Conservation (phyloP, 2,113 vertebrate species). For the Corythornis madagascariensis region DNA sequence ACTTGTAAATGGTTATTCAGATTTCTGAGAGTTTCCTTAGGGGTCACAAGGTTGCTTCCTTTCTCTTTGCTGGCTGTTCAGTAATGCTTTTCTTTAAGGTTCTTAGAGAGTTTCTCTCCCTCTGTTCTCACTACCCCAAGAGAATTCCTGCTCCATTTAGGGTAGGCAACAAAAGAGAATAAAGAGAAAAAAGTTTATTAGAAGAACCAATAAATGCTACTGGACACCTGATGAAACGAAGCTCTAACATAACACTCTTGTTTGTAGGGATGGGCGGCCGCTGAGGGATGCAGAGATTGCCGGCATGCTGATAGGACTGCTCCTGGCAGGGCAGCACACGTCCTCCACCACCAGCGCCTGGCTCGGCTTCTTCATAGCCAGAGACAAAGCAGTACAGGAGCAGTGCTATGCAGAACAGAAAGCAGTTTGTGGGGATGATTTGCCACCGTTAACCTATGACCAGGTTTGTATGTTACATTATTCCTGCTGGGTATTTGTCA, state of each 20-base stretch:
- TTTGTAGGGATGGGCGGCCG: constrained; percentile 80
- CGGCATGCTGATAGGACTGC: constrained; percentile 93
- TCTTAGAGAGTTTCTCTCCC: background rate
- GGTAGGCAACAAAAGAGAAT: background rate
- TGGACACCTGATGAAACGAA: background rate
- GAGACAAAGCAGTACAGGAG: constrained; percentile 83
- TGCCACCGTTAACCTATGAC: constrained; percentile 84
- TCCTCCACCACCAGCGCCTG: constrained; percentile 97
- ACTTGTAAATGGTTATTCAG: background rate
- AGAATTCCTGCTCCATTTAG: background rate
- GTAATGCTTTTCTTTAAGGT: background rate
- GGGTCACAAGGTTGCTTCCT: background rate
- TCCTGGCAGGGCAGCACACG: constrained; percentile 95
- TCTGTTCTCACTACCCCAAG: background rate
- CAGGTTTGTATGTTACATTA: constrained; percentile 77
- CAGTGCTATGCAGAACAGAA: constrained; percentile 90
- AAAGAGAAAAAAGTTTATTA: background rate
- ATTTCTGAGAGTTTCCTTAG: background rate
- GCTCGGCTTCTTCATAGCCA: constrained; percentile 94
- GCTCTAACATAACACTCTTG: fast-evolving
- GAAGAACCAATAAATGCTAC: background rate
- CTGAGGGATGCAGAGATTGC: constrained; percentile 87
- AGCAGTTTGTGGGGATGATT: constrained; percentile 83
- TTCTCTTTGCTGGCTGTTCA: background rate
- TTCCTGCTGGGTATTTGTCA: background rate